phyloP scores from a whole-genome alignment of 2,888 invertebrate genomes.

The Amphiduros pacificus region DNA sequence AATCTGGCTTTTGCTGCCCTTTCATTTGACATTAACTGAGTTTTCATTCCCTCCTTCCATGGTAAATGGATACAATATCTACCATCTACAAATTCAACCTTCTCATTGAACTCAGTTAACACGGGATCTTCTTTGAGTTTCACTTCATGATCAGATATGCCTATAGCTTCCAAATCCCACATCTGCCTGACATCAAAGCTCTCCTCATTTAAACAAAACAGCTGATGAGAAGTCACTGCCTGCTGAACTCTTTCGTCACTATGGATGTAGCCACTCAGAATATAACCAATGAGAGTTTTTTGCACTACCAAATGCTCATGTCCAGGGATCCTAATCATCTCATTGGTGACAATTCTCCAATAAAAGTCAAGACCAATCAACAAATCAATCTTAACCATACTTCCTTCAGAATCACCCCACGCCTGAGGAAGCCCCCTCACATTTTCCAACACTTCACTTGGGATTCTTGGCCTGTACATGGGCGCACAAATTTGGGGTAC shows the following conservation, averaged over 20 bases:
- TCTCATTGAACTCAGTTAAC: neutral
- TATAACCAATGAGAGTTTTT: neutral
- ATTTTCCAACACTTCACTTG: no score
- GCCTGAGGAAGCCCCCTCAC: no score
- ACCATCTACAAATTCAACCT: neutral
- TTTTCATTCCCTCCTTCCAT: no score
- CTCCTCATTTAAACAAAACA: neutral
- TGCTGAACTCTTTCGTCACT: no score
- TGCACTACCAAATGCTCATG: neutral
- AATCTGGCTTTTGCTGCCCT: no score
- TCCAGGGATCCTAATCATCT: neutral
- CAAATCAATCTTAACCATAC: neutral
- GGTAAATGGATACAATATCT: constrained; percentile 1
- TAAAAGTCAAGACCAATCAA: constrained; percentile 1
- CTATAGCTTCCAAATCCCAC: neutral
- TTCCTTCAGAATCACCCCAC: no score
- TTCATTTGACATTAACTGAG: no score
- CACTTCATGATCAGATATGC: neutral
- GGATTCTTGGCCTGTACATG: no score
- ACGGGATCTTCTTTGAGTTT: no score
- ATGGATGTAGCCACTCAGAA: neutral
- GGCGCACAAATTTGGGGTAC: no score
- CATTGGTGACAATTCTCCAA: constrained; percentile 4
- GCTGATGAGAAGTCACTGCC: neutral
- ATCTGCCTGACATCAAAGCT: neutral